These are phyloP conservation scores for Camponotus fellah DNA, from an alignment of 2,888 invertebrate species.

Conservation along the genomic window DNA sequence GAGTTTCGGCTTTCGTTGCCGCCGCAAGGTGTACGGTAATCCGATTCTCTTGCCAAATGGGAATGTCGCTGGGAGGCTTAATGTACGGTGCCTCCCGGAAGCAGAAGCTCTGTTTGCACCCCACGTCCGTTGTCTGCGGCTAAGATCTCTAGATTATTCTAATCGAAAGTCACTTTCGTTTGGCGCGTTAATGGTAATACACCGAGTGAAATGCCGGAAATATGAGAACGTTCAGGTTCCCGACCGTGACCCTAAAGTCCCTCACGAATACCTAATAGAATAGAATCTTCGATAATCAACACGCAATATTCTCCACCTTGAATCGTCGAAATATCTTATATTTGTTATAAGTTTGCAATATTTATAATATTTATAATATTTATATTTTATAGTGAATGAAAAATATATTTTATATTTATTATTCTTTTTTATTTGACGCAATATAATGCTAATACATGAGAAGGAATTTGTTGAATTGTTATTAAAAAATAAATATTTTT, in stretches of 20 bases:
- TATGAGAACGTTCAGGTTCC: slow-evolving; percentile 27
- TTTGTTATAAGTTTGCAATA: not conserved
- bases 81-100: slow-evolving; percentile 54
- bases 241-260: slow-evolving; percentile 23
- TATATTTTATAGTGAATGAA: not conserved
- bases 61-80: slow-evolving; percentile 63
- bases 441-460: not conserved
- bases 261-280: slow-evolving; percentile 13
- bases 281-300: slow-evolving; percentile 32
- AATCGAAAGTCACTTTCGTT: slow-evolving; percentile 60
- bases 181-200: slow-evolving; percentile 50
- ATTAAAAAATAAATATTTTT: not conserved
- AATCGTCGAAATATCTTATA: not conserved
- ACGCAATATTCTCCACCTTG: not conserved
- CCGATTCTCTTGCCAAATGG: slow-evolving; percentile 67
- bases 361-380: not conserved
- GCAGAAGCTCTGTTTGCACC: slow-evolving; percentile 55
- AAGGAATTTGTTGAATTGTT: not conserved
- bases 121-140: slow-evolving; percentile 47
- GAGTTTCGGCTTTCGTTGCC: slow-evolving; percentile 64
- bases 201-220: slow-evolving; percentile 41
- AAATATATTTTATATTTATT: not conserved
- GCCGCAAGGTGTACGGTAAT: slow-evolving; percentile 61
- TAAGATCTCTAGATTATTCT: slow-evolving; percentile 49
- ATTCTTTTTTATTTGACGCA: not conserved